Conservation (phyloP, 2,113 vertebrate genomes). For the Pteronura brasiliensis region DNA sequence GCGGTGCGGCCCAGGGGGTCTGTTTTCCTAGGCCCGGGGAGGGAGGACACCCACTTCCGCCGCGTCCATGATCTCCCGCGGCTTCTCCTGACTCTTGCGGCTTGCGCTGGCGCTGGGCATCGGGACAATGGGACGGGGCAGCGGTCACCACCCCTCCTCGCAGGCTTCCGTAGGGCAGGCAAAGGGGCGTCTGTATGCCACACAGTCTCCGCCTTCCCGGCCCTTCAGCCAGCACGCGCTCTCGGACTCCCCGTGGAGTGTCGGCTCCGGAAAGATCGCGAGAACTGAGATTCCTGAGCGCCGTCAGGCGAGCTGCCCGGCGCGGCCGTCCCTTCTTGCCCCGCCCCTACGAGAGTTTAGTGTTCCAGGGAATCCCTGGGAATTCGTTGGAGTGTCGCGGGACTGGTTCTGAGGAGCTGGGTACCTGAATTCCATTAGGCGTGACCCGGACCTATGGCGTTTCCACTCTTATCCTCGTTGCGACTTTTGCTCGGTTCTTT, state of each 20-base stretch:
- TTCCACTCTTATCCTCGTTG: accelerated
- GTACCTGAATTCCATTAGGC: accelerated
- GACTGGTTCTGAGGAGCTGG: accelerated
- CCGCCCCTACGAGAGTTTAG: not conserved
- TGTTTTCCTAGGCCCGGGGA: slow-evolving; percentile 21
- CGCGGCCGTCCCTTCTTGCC: accelerated
- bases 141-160: slow-evolving; percentile 41
- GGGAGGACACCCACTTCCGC: slow-evolving; percentile 81
- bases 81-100: slow-evolving; percentile 77
- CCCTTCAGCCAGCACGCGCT: not conserved
- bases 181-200: not conserved
- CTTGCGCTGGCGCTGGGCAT: slow-evolving; percentile 83
- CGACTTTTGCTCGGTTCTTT: accelerated
- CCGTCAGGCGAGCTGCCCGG: accelerated
- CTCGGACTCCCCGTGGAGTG: not conserved
- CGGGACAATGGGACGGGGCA: not conserved
- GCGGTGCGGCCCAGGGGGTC: not conserved
- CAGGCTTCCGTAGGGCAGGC: slow-evolving; percentile 54
- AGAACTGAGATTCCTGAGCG: not conserved
- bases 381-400: not conserved
- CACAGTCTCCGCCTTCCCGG: not conserved
- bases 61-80: slow-evolving; percentile 77
- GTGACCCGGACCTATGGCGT: accelerated
- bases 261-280: slow-evolving; percentile 55
- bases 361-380: not conserved